A percentile compares a stretch with the other conserved stretches of the same genome.
These are phyloP conservation scores for Cloeon dipterum DNA, from an alignment of 2,888 invertebrate genomes.

Conservation along the genomic window DNA sequence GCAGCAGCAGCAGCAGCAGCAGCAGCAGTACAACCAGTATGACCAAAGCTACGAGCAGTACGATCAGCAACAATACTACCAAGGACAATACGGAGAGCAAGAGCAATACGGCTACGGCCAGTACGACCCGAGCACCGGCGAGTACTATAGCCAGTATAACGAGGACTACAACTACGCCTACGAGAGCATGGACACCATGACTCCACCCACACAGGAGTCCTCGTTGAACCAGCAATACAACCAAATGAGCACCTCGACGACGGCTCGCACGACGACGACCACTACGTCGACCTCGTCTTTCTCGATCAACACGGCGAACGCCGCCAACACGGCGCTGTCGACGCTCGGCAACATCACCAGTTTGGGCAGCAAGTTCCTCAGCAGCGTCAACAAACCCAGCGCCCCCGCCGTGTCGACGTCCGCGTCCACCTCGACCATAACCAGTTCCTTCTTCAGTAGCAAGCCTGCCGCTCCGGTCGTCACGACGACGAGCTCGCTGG, in stretches of 20 bases:
- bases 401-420: background rate
- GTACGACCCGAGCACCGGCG: too few species aligned
- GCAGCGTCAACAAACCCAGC: background rate
- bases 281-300: background rate
- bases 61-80: too few species aligned
- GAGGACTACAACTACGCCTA: slow-evolving; percentile 49
- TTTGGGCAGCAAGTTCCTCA: background rate
- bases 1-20: background rate
- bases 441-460: background rate
- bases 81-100: background rate
- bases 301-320: background rate
- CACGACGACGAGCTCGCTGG: too few species aligned
- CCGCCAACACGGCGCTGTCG: background rate
- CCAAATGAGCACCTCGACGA: background rate
- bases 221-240: slow-evolving; percentile 6
- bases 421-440: background rate
- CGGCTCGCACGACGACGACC: background rate
- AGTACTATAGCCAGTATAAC: slow-evolving; percentile 21
- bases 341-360: background rate
- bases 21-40: background rate
- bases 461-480: too few species aligned
- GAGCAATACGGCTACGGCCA: slow-evolving; percentile 1
- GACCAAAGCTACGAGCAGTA: background rate
- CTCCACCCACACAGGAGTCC: slow-evolving; percentile 19
- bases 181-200: slow-evolving; percentile 38